These are phyloP conservation scores for Nothocercus julius DNA, from an alignment of 2,113 vertebrate species.

Conservation along the genomic window DNA sequence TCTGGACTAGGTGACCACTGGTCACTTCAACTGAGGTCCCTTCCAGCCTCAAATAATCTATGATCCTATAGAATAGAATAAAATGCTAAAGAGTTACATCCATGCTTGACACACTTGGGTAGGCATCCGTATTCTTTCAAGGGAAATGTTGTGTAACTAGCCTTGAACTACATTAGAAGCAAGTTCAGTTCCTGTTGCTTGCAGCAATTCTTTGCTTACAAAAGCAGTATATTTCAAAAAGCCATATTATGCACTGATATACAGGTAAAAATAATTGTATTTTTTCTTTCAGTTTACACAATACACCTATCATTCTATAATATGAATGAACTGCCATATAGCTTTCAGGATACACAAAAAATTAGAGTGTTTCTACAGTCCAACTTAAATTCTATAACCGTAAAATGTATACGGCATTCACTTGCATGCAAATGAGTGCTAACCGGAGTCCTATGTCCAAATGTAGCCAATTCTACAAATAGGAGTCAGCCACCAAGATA, in stretches of 20 bases:
- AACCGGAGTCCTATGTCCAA: not conserved
- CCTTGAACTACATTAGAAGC: not conserved
- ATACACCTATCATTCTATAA: not conserved
- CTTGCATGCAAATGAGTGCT: not conserved
- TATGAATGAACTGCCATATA: not conserved
- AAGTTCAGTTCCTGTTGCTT: not conserved
- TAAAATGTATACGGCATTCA: not conserved
- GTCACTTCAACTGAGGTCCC: too few species aligned
- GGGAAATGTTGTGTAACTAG: not conserved
- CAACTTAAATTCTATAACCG: not conserved
- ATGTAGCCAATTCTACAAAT: not conserved
- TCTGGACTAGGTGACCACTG: too few species aligned
- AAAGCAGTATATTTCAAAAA: not conserved
- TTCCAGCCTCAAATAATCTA: too few species aligned
- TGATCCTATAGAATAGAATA: too few species aligned
- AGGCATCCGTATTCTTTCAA: not conserved
- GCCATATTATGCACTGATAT: not conserved
- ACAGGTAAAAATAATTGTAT: not conserved
- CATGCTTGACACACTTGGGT: accelerated
- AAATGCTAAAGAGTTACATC: not conserved
- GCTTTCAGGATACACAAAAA: not conserved
- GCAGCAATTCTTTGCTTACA: not conserved
- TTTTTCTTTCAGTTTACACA: not conserved
- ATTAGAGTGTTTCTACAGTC: not conserved
- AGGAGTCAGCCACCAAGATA: not conserved